A percentile compares a stretch with the other conserved stretches of the same genome.
Conservation (phyloP, 2,888 invertebrate species). For the Epirrhoe tristata region DNA sequence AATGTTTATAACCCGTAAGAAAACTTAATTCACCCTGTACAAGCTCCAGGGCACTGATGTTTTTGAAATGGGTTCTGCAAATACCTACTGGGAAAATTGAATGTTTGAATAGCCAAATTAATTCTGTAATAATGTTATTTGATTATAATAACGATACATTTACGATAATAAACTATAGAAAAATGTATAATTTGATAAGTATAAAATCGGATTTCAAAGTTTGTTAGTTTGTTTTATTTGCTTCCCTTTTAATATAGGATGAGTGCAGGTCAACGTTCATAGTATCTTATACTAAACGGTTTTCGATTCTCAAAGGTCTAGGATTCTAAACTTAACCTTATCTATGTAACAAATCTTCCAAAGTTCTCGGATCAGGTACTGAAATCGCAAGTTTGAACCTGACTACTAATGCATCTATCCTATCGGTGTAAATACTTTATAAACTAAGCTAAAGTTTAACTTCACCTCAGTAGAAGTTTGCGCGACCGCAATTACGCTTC, state of each 20-base stretch:
- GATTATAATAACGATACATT: too few species aligned
- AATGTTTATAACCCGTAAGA: background rate
- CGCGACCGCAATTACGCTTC: background rate
- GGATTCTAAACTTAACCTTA: too few species aligned
- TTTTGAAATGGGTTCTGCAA: background rate
- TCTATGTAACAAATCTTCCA: background rate
- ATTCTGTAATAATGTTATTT: too few species aligned
- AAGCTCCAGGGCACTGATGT: background rate
- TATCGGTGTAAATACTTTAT: background rate
- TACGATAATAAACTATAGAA: too few species aligned
- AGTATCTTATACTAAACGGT: too few species aligned
- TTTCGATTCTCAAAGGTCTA: too few species aligned
- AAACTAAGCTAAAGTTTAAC: background rate
- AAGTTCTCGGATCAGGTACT: background rate
- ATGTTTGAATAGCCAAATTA: background rate
- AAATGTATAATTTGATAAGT: too few species aligned
- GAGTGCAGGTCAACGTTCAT: too few species aligned
- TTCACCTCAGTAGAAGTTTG: background rate
- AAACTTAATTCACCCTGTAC: background rate
- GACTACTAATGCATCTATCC: background rate
- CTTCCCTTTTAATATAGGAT: too few species aligned
- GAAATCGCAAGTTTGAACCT: background rate
- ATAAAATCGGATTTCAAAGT: too few species aligned
- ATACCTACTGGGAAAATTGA: background rate
- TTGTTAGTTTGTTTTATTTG: too few species aligned